Conservation (phyloP, 2,888 invertebrate species). For the Machimus rusticus region DNA sequence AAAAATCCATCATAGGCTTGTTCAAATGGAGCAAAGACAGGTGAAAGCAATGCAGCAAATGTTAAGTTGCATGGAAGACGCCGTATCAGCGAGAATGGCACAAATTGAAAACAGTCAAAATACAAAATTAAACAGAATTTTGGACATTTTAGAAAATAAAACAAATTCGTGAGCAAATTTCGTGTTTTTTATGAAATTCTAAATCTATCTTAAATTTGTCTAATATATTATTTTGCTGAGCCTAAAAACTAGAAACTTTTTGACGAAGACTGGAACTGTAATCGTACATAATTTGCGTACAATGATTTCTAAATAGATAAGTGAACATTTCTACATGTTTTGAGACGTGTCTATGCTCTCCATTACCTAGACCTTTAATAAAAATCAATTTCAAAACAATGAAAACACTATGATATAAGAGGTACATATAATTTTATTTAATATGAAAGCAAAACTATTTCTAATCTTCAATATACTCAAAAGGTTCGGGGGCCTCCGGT, state of each 20-base stretch:
- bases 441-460: neutral
- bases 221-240: no score
- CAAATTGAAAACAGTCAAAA: neutral
- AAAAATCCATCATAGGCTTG: neutral
- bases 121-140: neutral
- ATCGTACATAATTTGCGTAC: no score
- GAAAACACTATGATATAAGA: neutral
- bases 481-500: slow-evolving; percentile 97
- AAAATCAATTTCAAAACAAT: neutral
- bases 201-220: no score
- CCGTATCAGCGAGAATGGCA: neutral
- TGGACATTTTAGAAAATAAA: neutral
- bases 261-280: no score
- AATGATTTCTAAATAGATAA: no score
- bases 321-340: no score
- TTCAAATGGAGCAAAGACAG: slow-evolving; percentile 53
- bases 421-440: neutral
- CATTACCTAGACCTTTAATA: no score
- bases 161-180: neutral
- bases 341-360: no score
- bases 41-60: slow-evolving; percentile 56
- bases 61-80: slow-evolving; percentile 48
- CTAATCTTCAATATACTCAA: slow-evolving; percentile 83
- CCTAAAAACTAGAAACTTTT: no score
- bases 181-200: neutral